phyloP scores from a whole-genome alignment of 2,888 invertebrate species.

The Cacoxenus indagator region DNA sequence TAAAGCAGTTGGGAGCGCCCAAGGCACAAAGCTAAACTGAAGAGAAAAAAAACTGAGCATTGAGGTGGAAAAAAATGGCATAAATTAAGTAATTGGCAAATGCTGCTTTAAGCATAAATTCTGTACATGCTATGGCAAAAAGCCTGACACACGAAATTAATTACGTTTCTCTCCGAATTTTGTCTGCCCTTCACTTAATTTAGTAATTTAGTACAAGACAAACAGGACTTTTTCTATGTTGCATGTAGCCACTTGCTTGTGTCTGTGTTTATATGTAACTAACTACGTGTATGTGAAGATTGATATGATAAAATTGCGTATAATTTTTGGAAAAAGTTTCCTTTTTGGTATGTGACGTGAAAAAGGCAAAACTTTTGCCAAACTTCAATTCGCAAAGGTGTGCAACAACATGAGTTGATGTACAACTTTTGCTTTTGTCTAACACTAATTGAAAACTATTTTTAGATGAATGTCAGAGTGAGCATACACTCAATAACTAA shows the following conservation, averaged over 20 bases:
- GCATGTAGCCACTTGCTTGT: background rate
- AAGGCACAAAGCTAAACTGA: background rate
- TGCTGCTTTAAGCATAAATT: background rate
- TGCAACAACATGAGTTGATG: conserved; percentile 7
- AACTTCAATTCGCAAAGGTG: conserved; percentile 47
- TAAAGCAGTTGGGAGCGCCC: conserved; percentile 3
- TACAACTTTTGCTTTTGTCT: conserved; percentile 26
- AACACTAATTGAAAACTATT: conserved; percentile 61
- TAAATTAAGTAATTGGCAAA: conserved; percentile 20
- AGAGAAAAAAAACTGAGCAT: background rate
- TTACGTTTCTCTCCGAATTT: background rate
- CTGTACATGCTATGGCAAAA: background rate
- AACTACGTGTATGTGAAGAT: conserved; percentile 26
- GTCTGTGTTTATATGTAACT: background rate
- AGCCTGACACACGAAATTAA: too few species aligned
- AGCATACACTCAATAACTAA: background rate
- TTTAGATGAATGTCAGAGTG: conserved; percentile 39
- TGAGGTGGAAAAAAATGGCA: background rate
- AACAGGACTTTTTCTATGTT: conserved; percentile 35
- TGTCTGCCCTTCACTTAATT: conserved; percentile 40
- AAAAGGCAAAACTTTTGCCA: conserved; percentile 28
- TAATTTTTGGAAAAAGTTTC: conserved; percentile 51
- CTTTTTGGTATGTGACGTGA: background rate
- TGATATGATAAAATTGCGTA: conserved; percentile 56
- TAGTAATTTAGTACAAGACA: conserved; percentile 23